These are phyloP conservation scores for Acromyrmex heyeri DNA, from an alignment of 1,140 invertebrate genomes.

Conservation along the genomic window DNA sequence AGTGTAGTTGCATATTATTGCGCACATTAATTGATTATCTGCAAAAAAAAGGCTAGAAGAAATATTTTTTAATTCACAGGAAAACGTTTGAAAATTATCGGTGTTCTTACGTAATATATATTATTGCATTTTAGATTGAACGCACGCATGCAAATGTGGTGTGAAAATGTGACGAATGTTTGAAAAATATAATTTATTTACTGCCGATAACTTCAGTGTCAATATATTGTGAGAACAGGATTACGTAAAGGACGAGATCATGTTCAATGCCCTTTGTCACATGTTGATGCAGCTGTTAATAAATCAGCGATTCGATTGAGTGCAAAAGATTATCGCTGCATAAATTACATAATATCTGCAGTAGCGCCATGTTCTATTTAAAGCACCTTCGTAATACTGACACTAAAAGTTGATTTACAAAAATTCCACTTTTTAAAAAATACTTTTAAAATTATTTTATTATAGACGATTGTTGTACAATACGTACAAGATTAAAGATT, in stretches of 20 bases:
- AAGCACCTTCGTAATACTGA: not conserved
- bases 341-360: conserved; percentile 17
- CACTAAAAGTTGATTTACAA: not conserved
- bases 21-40: not conserved
- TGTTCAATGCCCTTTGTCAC: not conserved
- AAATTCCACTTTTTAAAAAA: not conserved
- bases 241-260: not conserved
- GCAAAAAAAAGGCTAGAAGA: not conserved
- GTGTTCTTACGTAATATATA: not conserved
- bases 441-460: not conserved
- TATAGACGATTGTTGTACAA: not conserved
- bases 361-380: conserved; percentile 15
- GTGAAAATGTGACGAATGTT: not conserved
- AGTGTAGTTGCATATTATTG: not conserved
- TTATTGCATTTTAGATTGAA: not conserved
- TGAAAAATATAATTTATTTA: not conserved
- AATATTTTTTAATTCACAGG: not conserved
- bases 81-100: not conserved
- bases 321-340: conserved; percentile 34
- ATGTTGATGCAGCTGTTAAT: not conserved
- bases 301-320: conserved; percentile 17
- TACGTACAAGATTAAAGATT: not conserved
- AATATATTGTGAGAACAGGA: not conserved
- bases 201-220: not conserved
- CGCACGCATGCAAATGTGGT: not conserved